These are phyloP conservation scores for Idaea straminata DNA, from an alignment of 2,888 invertebrate genomes.

Conservation along the genomic window DNA sequence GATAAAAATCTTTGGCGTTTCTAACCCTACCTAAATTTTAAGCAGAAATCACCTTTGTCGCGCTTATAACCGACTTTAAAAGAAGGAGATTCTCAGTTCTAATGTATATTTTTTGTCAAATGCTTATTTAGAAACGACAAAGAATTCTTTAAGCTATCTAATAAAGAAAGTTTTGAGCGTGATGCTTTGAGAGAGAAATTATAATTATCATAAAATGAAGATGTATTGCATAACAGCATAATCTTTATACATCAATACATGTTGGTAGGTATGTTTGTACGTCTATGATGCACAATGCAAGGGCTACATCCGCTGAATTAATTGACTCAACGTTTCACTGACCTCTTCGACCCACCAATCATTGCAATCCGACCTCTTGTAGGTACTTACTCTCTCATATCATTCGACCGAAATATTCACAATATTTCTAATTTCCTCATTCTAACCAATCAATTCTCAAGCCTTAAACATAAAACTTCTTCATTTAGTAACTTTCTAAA, in stretches of 20 bases:
- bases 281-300: constrained; percentile 14
- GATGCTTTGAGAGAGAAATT: too few species aligned
- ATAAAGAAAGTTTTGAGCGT: too few species aligned
- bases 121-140: too few species aligned
- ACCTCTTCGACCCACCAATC: constrained; percentile 26
- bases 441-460: not conserved
- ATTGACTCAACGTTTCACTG: constrained; percentile 23
- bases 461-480: not conserved
- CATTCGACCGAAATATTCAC: constrained; percentile 20
- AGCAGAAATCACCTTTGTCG: too few species aligned
- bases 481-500: not conserved
- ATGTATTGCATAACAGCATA: not conserved
- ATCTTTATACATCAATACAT: not conserved
- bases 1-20: too few species aligned
- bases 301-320: constrained; percentile 19
- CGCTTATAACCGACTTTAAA: too few species aligned
- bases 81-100: too few species aligned
- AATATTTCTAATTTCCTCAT: not conserved
- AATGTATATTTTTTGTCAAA: too few species aligned
- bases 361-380: constrained; percentile 15
- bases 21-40: too few species aligned
- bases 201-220: not conserved
- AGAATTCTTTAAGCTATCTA: too few species aligned
- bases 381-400: not conserved
- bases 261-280: not conserved